phyloP scores from a whole-genome alignment of 2,797 vertebrate species.

The Zalophus californianus region DNA sequence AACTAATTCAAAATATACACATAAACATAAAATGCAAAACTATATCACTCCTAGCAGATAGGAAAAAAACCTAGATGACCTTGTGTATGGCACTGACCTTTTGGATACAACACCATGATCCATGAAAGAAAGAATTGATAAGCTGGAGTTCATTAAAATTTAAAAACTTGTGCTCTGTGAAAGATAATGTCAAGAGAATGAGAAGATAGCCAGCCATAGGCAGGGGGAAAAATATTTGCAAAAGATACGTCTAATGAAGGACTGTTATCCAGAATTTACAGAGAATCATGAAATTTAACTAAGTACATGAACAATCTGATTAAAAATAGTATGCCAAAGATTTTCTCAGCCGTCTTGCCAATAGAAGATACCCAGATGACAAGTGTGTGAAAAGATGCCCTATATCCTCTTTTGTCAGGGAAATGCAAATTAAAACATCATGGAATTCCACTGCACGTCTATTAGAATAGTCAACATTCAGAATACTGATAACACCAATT shows the following conservation, averaged over 20 bases:
- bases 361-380: background rate
- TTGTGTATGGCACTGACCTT: background rate
- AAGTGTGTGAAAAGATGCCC: background rate
- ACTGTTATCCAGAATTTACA: background rate
- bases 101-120: background rate
- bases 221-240: background rate
- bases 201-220: background rate
- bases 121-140: background rate
- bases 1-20: background rate
- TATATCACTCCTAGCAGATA: background rate
- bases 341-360: background rate
- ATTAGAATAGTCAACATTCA: background rate
- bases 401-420: background rate
- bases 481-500: background rate
- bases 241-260: background rate
- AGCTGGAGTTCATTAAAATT: background rate
- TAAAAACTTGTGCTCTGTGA: background rate
- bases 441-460: background rate
- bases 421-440: background rate
- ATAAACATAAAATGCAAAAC: slow-evolving; percentile 2
- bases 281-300: background rate
- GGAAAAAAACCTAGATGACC: background rate
- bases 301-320: background rate
- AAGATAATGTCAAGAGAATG: background rate
- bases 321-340: background rate